Evolutionary conservation across 2,888 invertebrate genomes (phyloP), one percentile per base, ranked within the genome.

Genomic region (Phorcus lineatus): DNA sequence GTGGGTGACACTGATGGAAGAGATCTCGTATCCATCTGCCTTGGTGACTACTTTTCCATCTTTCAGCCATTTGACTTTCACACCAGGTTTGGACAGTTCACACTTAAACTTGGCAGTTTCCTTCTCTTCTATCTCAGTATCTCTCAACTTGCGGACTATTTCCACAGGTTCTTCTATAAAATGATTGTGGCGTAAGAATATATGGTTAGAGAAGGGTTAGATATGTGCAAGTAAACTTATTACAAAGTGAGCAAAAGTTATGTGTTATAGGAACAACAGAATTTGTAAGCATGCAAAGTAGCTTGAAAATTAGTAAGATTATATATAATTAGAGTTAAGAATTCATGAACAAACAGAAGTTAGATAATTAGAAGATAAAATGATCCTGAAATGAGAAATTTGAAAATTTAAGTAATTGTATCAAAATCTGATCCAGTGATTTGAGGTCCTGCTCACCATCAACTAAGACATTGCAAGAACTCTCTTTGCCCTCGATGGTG

Each of bases 1-100:
- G 78, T 91, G 90, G 13, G 76, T 83, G 55, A 85, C 86, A 31
- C 89, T 97, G 93, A 97, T 97, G 91, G 97, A 96, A 79, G 97
- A 95, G 31, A 97, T 95, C 90, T 86, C 97, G 95, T 92, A 97
- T 92, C 97, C 87, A 82, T 88, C 97, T 96, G 97, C 96, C 66
- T 96, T 96, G 89, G 96, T 96, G 7, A 97, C 94, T 93, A 97
- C 97, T 88, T 96, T 95, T 95, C 89, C 90, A 85, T 91, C 86
- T 85, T 97, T 96, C 94, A 95, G 96, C 98, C 98, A 98, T 91
- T 96, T 96, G 0, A 97, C 97, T 2, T 97, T 94, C 19, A 97
- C 97, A 93, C 98, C 98, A 62, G 98, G 97, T 94, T 98, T 98
- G 17, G 97, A 97, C n/a, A 98, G 94, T 93, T 98, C 98, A 88